Conservation (phyloP, 2,888 invertebrate species). For the Agonopterix arenella region DNA sequence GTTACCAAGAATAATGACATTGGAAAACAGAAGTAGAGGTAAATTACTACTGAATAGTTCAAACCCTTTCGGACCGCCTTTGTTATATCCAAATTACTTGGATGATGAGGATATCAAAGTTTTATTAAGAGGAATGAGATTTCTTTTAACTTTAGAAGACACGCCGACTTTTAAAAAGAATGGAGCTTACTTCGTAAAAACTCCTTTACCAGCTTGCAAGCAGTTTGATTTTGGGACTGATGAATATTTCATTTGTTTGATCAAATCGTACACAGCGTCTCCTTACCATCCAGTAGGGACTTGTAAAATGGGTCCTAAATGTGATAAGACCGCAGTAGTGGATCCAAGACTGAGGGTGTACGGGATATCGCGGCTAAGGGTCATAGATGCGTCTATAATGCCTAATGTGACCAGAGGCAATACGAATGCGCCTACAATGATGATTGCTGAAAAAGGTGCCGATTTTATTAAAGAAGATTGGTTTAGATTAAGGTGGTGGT, state of each 20-base stretch:
- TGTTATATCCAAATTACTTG: constrained; percentile 82
- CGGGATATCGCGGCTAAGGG: constrained; percentile 77
- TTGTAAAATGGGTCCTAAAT: constrained; percentile 71
- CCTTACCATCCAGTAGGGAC: constrained; percentile 65
- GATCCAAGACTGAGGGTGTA: constrained; percentile 81
- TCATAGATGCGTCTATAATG: constrained; percentile 89
- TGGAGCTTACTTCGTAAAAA: constrained; percentile 73
- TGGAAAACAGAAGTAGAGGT: constrained; percentile 79
- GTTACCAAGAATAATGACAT: constrained; percentile 71
- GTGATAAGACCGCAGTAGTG: constrained; percentile 79
- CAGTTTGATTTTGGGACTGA: constrained; percentile 76
- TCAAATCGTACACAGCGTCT: constrained; percentile 71
- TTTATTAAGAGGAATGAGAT: constrained; percentile 77
- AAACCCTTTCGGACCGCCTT: constrained; percentile 82
- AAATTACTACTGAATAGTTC: constrained; percentile 75
- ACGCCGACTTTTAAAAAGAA: constrained; percentile 73
- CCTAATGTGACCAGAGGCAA: constrained; percentile 86
- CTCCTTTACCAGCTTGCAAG: constrained; percentile 75
- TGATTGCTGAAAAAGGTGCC: constrained; percentile 82
- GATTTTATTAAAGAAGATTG: constrained; percentile 38
- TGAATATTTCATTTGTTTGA: constrained; percentile 79
- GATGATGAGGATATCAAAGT: constrained; percentile 76
- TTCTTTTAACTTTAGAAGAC: constrained; percentile 71
- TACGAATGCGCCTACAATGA: constrained; percentile 87
- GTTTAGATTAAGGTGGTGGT: constrained; percentile 16